Conservation (phyloP, 1,140 invertebrate species). For the Bombus cullumanus region DNA sequence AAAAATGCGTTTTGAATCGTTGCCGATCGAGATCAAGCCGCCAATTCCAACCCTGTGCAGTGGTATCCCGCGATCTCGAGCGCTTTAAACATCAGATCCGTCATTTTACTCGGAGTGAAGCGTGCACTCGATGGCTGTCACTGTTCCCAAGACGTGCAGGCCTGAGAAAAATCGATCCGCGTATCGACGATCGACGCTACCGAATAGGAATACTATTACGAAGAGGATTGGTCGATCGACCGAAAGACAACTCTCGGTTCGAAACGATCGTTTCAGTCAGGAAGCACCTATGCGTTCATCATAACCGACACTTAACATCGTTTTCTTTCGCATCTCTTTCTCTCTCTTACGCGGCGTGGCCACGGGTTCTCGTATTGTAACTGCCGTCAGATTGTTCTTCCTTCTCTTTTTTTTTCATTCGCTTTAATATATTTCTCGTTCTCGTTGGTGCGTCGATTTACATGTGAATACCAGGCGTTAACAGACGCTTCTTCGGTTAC, state of each 20-base stretch:
- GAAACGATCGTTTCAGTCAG: background rate
- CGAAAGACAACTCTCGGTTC: constrained; percentile 7
- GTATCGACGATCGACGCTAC: constrained; percentile 41
- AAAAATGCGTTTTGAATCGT: background rate
- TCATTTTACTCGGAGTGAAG: background rate
- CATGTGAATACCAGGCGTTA: constrained; percentile 80
- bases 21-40: constrained; percentile 12
- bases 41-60: background rate
- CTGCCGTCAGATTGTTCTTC: background rate
- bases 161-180: constrained; percentile 34
- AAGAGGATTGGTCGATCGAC: background rate
- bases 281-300: constrained; percentile 41
- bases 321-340: background rate
- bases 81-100: constrained; percentile 23
- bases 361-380: background rate
- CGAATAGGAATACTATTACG: background rate
- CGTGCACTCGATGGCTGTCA: constrained; percentile 38
- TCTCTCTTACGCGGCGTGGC: too few species aligned
- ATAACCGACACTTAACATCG: constrained; percentile 43
- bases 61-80: constrained; percentile 3
- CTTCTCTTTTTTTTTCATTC: background rate
- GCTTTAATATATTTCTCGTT: constrained; percentile 33
- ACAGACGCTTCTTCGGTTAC: constrained; percentile 77
- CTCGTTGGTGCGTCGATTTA: constrained; percentile 72
- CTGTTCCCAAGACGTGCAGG: background rate